Conservation (phyloP, 2,797 vertebrate species). For the Buphagus erythrorhynchus region DNA sequence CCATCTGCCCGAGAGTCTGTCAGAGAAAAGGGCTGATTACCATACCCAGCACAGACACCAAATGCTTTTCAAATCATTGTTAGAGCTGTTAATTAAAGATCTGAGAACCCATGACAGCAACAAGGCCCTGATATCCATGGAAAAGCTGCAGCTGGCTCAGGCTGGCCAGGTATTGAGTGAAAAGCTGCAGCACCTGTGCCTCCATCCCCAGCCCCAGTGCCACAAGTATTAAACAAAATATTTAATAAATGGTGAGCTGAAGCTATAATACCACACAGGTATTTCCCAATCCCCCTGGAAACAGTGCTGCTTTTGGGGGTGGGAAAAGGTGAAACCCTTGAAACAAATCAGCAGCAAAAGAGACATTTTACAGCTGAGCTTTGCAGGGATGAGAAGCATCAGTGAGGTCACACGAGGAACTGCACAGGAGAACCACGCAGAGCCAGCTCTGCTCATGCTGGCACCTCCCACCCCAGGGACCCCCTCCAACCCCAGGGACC, state of each 20-base stretch:
- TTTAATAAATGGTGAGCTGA: accelerated
- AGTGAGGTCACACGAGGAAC: accelerated
- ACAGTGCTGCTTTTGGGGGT: neutral
- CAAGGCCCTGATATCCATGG: accelerated
- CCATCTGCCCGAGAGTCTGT: constrained; percentile 83
- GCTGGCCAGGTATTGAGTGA: accelerated
- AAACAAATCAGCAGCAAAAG: neutral
- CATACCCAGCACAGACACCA: neutral
- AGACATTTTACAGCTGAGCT: neutral
- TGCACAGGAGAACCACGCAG: neutral
- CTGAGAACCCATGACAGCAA: neutral
- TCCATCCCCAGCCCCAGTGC: accelerated
- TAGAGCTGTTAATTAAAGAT: neutral
- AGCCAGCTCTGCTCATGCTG: neutral
- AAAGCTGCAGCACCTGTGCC: neutral
- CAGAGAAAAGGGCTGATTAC: neutral
- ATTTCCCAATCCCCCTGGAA: neutral
- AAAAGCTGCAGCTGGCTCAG: neutral
- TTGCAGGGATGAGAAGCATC: accelerated
- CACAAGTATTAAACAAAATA: accelerated
- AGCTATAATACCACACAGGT: neutral
- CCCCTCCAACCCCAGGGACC: neutral
- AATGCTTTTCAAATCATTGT: neutral
- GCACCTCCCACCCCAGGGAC: neutral
- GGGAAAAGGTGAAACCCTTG: neutral